Conservation (phyloP, 2,797 vertebrate species). For the Rhynchonycteris naso region DNA sequence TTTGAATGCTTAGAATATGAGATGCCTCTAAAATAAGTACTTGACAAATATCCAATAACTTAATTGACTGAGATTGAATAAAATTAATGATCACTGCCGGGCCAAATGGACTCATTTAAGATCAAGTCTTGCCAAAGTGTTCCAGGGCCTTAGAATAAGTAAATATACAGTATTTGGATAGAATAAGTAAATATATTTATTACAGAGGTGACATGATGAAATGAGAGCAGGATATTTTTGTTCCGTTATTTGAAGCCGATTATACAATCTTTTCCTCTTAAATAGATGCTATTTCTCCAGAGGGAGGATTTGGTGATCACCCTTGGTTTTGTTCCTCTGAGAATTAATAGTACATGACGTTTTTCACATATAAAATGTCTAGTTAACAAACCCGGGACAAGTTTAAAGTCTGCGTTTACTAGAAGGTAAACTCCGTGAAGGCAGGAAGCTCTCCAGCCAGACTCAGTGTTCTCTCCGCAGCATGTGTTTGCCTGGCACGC, state of each 20-base stretch:
- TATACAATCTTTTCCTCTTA: not conserved
- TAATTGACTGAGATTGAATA: not conserved
- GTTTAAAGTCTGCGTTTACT: not conserved
- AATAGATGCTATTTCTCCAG: not conserved
- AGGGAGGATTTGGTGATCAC: not conserved
- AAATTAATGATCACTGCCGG: not conserved
- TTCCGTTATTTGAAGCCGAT: not conserved
- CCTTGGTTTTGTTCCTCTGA: not conserved
- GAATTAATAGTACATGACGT: not conserved
- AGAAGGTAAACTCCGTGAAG: not conserved
- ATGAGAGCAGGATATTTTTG: not conserved
- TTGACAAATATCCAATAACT: not conserved
- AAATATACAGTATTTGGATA: not conserved
- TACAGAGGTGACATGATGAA: not conserved
- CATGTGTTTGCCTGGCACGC: not conserved
- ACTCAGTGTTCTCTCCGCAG: not conserved
- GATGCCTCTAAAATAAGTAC: not conserved
- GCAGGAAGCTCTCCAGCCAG: not conserved
- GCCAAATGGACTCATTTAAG: not conserved
- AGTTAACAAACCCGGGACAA: not conserved
- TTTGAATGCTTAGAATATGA: not conserved
- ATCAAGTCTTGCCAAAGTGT: not conserved
- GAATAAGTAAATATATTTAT: slow-evolving; percentile 29
- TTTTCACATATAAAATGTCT: not conserved
- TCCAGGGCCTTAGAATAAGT: not conserved